Evolutionary conservation across 2,797 vertebrate species (phyloP).

Genomic region (Oreortyx pictus): DNA sequence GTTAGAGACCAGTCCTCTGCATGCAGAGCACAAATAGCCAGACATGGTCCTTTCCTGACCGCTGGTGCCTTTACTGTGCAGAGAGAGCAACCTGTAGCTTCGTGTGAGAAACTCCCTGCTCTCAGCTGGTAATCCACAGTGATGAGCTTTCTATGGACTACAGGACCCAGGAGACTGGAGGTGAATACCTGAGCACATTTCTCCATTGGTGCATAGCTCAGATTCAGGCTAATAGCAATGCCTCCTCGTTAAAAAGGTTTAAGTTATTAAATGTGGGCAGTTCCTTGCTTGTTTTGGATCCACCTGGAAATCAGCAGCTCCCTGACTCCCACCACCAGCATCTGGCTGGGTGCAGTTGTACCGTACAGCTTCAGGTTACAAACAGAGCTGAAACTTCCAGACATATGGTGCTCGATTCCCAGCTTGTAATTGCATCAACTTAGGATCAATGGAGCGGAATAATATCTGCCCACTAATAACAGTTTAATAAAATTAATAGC

Average conservation of each 20-base stretch:
- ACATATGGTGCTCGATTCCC: not conserved
- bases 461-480: conserved; percentile 70
- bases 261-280: not conserved
- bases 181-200: not conserved
- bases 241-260: not conserved
- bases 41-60: not conserved
- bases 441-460: conserved; percentile 73
- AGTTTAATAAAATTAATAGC: conserved; percentile 72
- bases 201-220: not conserved
- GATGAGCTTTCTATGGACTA: not conserved
- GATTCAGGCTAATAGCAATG: not conserved
- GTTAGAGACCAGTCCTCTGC: not conserved
- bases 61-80: not conserved
- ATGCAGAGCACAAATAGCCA: not conserved
- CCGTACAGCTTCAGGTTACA: conserved; percentile 5
- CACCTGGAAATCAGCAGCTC: not conserved
- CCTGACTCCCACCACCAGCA: not conserved
- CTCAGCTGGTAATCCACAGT: not conserved
- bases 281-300: not conserved
- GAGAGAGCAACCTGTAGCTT: not conserved
- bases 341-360: not conserved
- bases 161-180: not conserved
- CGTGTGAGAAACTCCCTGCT: not conserved
- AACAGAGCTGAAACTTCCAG: conserved; percentile 57
- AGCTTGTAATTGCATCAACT: conserved; percentile 69